phyloP scores from a whole-genome alignment of 2,888 invertebrate genomes.

The Schizotus pectinicornis region DNA sequence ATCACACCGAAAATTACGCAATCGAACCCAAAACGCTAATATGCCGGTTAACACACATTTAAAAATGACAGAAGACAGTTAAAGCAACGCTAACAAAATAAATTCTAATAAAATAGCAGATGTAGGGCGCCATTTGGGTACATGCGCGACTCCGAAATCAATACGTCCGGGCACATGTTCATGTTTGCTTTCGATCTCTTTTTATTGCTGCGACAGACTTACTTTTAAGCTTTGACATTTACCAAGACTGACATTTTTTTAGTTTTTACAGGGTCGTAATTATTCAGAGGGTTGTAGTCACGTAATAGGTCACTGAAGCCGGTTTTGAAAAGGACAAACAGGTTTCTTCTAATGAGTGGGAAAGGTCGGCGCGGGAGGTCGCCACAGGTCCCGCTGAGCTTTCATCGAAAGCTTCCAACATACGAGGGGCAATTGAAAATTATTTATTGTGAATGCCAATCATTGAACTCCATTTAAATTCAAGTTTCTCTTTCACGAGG shows the following conservation, averaged over 20 bases:
- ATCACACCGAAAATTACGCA: conserved; percentile 10
- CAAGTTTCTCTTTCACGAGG: too few relatives aligned
- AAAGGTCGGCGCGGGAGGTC: too few relatives aligned
- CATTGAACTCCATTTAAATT: too few relatives aligned
- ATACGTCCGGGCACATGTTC: conserved; percentile 27
- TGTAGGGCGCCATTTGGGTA: conserved; percentile 23
- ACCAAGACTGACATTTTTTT: conserved; percentile 6
- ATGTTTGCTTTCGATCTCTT: conserved; percentile 29
- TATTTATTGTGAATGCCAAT: too few relatives aligned
- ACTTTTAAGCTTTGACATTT: conserved; percentile 21
- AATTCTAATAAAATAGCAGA: conserved; percentile 21
- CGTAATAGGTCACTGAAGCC: not conserved
- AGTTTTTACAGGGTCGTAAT: not conserved
- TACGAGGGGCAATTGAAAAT: not conserved
- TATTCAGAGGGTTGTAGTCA: conserved; percentile 1
- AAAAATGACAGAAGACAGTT: not conserved
- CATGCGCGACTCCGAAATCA: conserved; percentile 21
- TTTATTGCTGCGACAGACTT: not conserved
- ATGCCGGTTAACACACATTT: conserved; percentile 2
- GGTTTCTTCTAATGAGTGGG: too few relatives aligned
- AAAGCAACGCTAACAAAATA: conserved; percentile 5
- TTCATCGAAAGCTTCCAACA: too few relatives aligned
- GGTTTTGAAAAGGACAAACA: not conserved
- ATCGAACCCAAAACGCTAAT: conserved; percentile 1
- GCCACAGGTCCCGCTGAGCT: too few relatives aligned